Percentiles rank a stretch among this genome's conserved stretches.
Evolutionary conservation across 2,888 invertebrate species (phyloP).

Genomic region (Serripes groenlandicus): DNA sequence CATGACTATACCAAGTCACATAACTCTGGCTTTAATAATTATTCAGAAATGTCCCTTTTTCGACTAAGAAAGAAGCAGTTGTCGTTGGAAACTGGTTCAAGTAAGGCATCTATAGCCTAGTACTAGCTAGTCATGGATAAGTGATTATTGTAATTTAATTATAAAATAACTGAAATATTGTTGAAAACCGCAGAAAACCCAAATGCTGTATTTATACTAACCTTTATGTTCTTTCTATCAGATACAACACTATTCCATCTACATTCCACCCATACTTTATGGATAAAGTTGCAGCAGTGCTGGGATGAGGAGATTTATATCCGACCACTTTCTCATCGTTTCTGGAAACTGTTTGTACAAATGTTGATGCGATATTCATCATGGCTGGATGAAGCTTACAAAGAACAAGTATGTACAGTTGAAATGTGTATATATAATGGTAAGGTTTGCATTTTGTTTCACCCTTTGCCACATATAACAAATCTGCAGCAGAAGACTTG

Average conservation of each 20-base stretch:
- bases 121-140: no score
- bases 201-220: no score
- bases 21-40: no score
- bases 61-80: no score
- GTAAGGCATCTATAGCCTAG: no score
- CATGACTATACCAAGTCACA: no score
- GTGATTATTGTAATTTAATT: no score
- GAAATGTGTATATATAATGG: no score
- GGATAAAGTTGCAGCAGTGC: conserved; percentile 89
- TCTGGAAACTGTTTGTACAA: conserved; percentile 96
- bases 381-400: conserved; percentile 87
- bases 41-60: no score
- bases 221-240: no score
- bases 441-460: background rate
- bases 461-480: background rate
- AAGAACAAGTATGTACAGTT: conserved; percentile 74
- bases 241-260: conserved; percentile 74
- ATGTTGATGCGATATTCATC: conserved; percentile 92
- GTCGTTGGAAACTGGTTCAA: no score
- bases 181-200: background rate
- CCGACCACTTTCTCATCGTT: conserved; percentile 89
- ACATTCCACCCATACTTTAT: conserved; percentile 87
- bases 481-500: background rate
- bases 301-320: conserved; percentile 94
- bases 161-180: background rate